Percentiles rank a stretch among this genome's conserved stretches.
Evolutionary conservation across 2,797 vertebrate species (phyloP).

Genomic region (Tachyglossus aculeatus): DNA sequence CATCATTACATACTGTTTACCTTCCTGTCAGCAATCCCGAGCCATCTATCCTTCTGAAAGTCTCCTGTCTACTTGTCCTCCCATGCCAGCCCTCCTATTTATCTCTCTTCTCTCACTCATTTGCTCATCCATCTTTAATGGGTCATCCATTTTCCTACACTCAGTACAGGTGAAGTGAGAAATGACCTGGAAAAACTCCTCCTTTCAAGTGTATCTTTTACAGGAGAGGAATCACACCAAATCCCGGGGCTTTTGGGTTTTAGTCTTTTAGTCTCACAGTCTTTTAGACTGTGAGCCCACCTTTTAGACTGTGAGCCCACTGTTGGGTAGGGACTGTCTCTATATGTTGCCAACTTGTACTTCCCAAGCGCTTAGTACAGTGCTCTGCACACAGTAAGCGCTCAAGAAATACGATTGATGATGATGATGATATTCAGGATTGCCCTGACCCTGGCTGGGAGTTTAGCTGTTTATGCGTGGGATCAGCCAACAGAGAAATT

Average conservation of each 20-base stretch:
- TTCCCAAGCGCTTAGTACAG: too few species aligned
- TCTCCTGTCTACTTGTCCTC: constrained; percentile 9
- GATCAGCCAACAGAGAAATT: too few species aligned
- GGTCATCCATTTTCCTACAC: not conserved
- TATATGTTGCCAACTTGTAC: too few species aligned
- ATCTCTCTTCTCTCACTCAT: constrained; percentile 18
- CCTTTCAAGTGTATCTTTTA: not conserved
- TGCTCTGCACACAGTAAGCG: too few species aligned
- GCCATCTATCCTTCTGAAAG: constrained; percentile 28
- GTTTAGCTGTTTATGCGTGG: too few species aligned
- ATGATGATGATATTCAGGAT: not conserved
- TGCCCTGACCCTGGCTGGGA: too few species aligned
- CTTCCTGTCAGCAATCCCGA: not conserved
- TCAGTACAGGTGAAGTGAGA: not conserved
- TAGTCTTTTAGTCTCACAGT: not conserved
- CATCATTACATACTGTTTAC: too few species aligned
- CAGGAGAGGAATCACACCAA: not conserved
- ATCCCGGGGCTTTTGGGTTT: not conserved
- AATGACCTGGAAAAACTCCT: not conserved
- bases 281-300: not conserved
- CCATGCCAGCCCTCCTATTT: constrained; percentile 26
- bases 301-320: too few species aligned
- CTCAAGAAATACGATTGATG: not conserved
- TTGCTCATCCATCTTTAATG: not conserved
- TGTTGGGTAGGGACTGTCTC: too few species aligned